These are phyloP conservation scores for Dinothrombium tinctorium DNA, from an alignment of 1,140 invertebrate genomes.

Conservation along the genomic window DNA sequence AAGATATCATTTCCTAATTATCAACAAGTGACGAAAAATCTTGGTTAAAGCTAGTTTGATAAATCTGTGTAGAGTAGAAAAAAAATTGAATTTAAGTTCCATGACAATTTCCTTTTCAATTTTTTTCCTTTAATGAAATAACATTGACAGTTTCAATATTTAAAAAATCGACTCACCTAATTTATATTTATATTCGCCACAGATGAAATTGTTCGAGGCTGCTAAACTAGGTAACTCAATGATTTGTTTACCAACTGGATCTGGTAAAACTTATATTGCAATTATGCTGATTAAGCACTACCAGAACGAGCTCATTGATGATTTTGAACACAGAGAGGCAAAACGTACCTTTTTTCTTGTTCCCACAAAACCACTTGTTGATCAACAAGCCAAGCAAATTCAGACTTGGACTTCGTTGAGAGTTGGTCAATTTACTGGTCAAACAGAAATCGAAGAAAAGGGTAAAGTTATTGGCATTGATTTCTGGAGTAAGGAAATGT, in stretches of 20 bases:
- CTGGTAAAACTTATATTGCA: constrained; percentile 82
- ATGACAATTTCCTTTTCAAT: no score
- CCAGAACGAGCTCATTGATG: constrained; percentile 19
- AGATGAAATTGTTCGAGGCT: no score
- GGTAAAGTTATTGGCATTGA: constrained; percentile 19
- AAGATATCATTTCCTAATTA: no score
- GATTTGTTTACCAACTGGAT: constrained; percentile 63
- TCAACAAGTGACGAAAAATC: no score
- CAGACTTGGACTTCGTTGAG: constrained; percentile 30
- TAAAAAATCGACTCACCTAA: no score
- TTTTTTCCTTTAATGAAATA: no score
- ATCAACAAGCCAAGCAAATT: constrained; percentile 45
- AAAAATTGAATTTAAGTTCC: no score
- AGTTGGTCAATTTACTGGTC: constrained; percentile 28
- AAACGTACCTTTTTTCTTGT: constrained; percentile 24
- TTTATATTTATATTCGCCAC: no score
- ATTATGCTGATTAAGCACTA: constrained; percentile 47
- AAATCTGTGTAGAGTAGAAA: no score
- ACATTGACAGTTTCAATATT: no score
- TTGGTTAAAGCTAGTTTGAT: no score
- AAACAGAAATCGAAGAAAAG: constrained; percentile 32
- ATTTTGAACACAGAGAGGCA: constrained; percentile 14
- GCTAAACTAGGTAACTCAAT: constrained; percentile 78
- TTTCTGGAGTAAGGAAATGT: constrained; percentile 35
- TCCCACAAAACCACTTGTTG: constrained; percentile 38